Evolutionary conservation across 2,113 vertebrate species (phyloP), one percentile per base, ranked within the genome.

Genomic region (Peromyscus californicus): DNA sequence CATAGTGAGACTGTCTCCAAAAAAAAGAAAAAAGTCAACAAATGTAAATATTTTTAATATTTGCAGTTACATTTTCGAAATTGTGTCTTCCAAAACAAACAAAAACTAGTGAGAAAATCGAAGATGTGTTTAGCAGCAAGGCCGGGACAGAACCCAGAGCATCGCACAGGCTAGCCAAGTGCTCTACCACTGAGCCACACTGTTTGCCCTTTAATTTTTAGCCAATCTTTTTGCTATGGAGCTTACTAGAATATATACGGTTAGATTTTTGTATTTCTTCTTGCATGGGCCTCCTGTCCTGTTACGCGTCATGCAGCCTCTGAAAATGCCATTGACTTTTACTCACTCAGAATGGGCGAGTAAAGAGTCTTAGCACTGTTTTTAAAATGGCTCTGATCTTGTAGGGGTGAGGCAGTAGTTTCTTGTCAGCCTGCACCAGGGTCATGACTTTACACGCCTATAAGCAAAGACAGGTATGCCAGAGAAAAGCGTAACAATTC

Each of bases 61-160:
- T 54, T 89, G 74, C 4, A 90, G 48, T 79, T 89, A 83, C 19
- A 65, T 16, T 69, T 74, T 82, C 76, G 13, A 67, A 85, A 65
- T 6, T 45, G 15, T 86, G 86, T 96, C 59, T 65, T 65, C 15
- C 24, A 65, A 85, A 63, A 84, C 80, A 84, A 96, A 88, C 21
- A 89, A 72, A 89, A 89, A 13, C 29, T 61, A n/a, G 59, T 42
- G 57, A 45, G 39, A 36, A 87, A 42, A 42, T 33, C 54, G 22
- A 16, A 19, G 70, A 6, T 21, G n/a, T 59, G n/a, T 31, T 59
- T 59, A 31, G 8, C n/a, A 31, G 8, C n/a, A 42, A 26, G 29
- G 69, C n/a, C 45, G 69, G 39, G 36, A 6, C 26, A 26, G 24
- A 21, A 45, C 48, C 22, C 65, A 54, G 31, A 48, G 29, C 24